Evolutionary conservation across 2,113 vertebrate genomes (phyloP).

Genomic region (Eolophus roseicapilla): DNA sequence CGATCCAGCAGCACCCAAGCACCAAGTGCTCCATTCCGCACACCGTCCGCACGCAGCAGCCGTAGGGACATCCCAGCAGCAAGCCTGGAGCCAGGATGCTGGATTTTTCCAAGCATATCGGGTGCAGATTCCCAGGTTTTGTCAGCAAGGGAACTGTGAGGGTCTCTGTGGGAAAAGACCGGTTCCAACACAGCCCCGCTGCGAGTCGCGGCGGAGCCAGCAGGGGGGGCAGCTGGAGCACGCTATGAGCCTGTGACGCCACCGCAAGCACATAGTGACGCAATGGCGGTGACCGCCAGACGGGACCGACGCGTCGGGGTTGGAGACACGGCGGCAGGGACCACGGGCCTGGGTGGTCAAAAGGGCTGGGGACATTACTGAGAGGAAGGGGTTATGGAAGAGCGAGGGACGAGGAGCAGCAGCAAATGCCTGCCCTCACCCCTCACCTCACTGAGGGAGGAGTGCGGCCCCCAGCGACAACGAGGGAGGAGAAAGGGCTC

Average conservation of each 20-base stretch:
- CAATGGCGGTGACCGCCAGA: accelerated
- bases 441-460: background rate
- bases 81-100: no score
- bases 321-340: accelerated
- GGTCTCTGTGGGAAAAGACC: background rate
- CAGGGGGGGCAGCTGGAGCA: background rate
- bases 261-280: accelerated
- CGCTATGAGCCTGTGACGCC: accelerated
- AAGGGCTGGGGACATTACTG: accelerated
- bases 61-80: background rate
- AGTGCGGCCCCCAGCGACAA: accelerated
- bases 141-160: no score
- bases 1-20: background rate
- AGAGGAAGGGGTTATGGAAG: background rate
- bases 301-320: accelerated
- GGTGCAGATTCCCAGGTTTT: background rate
- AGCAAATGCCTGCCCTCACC: background rate
- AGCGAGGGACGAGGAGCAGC: background rate
- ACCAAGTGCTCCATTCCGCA: accelerated
- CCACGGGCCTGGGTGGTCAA: background rate
- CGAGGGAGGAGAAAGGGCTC: accelerated
- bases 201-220: background rate
- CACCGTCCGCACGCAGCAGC: background rate
- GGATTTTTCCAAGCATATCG: background rate
- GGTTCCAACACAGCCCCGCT: no score